phyloP scores from a whole-genome alignment of 2,888 invertebrate genomes.

The Ectropis crepuscularia region DNA sequence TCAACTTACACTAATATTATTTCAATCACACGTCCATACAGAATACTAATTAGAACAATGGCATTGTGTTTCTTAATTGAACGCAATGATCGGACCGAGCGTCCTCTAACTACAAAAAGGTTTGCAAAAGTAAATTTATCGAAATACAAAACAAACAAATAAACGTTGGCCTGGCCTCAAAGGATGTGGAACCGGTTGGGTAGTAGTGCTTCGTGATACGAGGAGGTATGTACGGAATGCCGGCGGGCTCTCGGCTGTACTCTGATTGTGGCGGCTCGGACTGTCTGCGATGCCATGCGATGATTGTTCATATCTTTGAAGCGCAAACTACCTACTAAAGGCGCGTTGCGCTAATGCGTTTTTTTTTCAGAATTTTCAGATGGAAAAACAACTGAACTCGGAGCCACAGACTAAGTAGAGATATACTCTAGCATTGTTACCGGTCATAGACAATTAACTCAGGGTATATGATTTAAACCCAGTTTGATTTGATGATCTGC shows the following conservation, averaged over 20 bases:
- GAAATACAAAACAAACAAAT: conserved; percentile 54
- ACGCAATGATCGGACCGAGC: conserved; percentile 18
- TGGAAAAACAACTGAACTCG: too few relatives aligned
- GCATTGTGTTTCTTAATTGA: conserved; percentile 15
- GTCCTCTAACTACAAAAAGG: conserved; percentile 26
- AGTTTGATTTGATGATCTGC: too few relatives aligned
- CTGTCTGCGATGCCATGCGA: conserved; percentile 32
- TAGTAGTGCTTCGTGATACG: conserved; percentile 50
- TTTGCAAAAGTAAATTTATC: conserved; percentile 38
- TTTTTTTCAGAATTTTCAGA: too few relatives aligned
- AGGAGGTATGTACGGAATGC: conserved; percentile 57
- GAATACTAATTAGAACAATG: not conserved
- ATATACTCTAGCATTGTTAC: too few relatives aligned
- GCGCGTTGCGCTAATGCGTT: too few relatives aligned
- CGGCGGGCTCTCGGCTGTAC: conserved; percentile 45
- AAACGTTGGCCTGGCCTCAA: conserved; percentile 53
- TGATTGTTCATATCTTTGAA: conserved; percentile 15
- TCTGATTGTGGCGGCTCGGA: conserved; percentile 27
- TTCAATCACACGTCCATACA: not conserved
- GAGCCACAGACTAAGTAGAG: too few relatives aligned
- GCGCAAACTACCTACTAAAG: not conserved
- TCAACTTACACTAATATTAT: not conserved
- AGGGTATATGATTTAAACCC: too few relatives aligned
- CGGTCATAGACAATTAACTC: too few relatives aligned
- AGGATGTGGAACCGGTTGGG: conserved; percentile 69